Base-by-base conservation (phyloP, 2,797 vertebrate species). In the Macrochelys suwanniensis region DNA sequence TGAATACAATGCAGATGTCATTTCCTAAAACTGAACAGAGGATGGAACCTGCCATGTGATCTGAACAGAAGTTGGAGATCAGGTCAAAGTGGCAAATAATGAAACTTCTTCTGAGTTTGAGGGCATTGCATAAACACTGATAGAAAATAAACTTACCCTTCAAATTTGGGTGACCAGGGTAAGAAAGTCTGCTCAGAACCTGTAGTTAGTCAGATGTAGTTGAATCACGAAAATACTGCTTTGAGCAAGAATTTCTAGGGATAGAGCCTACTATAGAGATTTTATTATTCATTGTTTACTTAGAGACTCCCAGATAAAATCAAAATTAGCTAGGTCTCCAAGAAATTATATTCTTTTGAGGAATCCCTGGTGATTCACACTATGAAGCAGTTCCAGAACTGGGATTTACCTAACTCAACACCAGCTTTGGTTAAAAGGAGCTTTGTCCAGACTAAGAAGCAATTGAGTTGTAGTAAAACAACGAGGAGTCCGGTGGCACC, bases 1-100 rank as follows among this genome's bases (percentile, higher is more conserved):
- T n/a, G 11, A 80, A 83, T 68, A 31, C 79, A 90, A 9, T 2
- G 19, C 49, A 0, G 82, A 2, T 1, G 0, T 2, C 2, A 0
- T 6, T 10, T 89, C 91, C 74, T 12, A 0, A 1, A 59, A 90
- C 87, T 89, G 87, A 45, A 6, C 21, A 23, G 87, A 51, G 85
- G 88, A 85, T 82, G 76, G 59, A 90, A 77, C 83, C 85, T 0
- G 0, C 87, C 21, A 6, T 81, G 93, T 87, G 74, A 54, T 21
- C 61, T 25, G 94, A 57, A 79, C 85, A 84, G 28, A 83, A 93
- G 87, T 0, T 1, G 93, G 94, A 89, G 84, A 84, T 94, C 91
- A 89, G 88, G 1, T 2, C 87, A 65, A 92, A 87, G 23, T 5
- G 79, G 89, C 51, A 82, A 19, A 28, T 5, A 3, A 0, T 61